Base-by-base conservation (phyloP, 2,113 vertebrate genomes). In the Trinectes maculatus region DNA sequence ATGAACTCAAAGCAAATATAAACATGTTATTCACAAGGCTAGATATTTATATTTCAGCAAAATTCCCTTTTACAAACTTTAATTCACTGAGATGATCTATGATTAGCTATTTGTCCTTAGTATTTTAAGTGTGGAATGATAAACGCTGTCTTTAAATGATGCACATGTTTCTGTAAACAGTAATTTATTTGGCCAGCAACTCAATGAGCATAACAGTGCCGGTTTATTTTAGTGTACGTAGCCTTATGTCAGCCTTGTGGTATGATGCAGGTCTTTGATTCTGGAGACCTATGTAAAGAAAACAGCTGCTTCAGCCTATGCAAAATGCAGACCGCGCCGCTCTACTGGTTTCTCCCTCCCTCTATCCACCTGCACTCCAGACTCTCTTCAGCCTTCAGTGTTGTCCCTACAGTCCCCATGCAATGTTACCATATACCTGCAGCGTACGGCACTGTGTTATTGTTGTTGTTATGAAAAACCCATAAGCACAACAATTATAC, bases 341-440 rank as follows among this genome's bases (percentile, higher is more conserved):
- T 72, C 70, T 66, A 65, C 69, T 26, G 61, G 67, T 51, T 74
- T 59, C 42, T 39, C 54, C 66, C 68, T 71, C 67, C 55, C 71
- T 63, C 62, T 26, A 1, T 66, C 82, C 82, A 89, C 87, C 80
- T 90, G 85, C 82, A 63, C 74, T 70, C 47, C 37, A 63, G 12
- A 31, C 54, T 86, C 64, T 79, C 73, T 79, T 69, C 80, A 79
- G 67, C 76, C 79, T 84, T 85, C 74, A 80, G 1, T 18, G 12
- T 62, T 4, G 12, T 21, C 48, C 48, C 21, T 77, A 6, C n/a
- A 34, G 49, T 43, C 6, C 4, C 31, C 46, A 9, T 52, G 61
- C 56, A 10, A 34, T 52, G 21, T 51, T 21, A 68, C 21, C 18
- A 25, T 25, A 13, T 24, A 24, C 16, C 29, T 70, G 48, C 60